Base-by-base conservation (phyloP, 2,888 invertebrate species). In the Mimachlamys varia region DNA sequence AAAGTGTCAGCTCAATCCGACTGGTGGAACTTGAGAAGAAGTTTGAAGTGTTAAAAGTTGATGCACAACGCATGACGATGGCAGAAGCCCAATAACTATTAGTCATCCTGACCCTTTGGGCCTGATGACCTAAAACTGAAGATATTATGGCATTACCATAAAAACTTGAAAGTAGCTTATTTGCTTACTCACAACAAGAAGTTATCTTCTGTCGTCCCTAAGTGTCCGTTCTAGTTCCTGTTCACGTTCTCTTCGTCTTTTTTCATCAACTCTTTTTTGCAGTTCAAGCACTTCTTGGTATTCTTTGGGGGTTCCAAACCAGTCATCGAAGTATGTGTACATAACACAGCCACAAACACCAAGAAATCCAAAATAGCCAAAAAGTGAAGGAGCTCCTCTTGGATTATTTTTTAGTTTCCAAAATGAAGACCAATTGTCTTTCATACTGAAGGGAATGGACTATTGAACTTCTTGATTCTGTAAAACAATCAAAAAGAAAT, bases 211-310 rank as follows among this genome's bases (percentile, higher is more conserved):
- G 4, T 33, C 76, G 33, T 27, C 76, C 12, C 19, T 33, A 10
- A 76, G 10, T 13, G 10, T 76, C 33, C 22, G 19, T 33, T 76
- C 76, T 33, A 27, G 27, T 76, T 76, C 22, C 17, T 76, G 33
- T 76, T 27, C 33, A 33, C 76, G 76, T 33, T 76, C 76, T 76
- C 17, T 27, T 27, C 76, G 27, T 33, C 76, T 76, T 76, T 76
- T 76, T 33, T 27, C 76, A 76, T 76, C 76, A 76, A 76, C 76
- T 76, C 76, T 76, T 12, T 76, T 76, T 27, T 76, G 76, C 33
- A 76, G 12, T 76, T 76, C 76, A 27, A 76, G 12, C 33, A 76
- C 33, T 76, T 76, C 76, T 33, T 76, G 12, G 17, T 7, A 76
- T 33, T 76, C 76, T 10, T 76, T 76, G 0, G 76, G 76, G 10